These are phyloP conservation scores for Epinephelus fuscoguttatus DNA, from an alignment of 2,113 vertebrate genomes.

Conservation along the genomic window DNA sequence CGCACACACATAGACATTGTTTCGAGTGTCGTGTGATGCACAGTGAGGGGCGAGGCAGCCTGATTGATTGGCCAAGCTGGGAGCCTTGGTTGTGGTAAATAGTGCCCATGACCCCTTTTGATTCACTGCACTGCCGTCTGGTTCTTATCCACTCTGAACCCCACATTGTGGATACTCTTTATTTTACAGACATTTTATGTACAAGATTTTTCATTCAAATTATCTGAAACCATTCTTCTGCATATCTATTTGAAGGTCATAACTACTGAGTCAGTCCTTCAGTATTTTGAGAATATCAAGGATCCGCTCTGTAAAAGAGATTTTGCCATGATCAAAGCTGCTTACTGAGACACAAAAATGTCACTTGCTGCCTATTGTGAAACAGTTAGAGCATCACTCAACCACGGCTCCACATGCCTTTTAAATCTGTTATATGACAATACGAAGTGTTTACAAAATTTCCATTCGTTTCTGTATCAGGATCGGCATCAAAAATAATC, in stretches of 20 bases:
- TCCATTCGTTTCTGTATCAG: neutral
- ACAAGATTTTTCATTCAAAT: neutral
- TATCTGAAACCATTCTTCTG: neutral
- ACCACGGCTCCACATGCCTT: neutral
- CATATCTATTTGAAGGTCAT: neutral
- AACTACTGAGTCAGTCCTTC: neutral
- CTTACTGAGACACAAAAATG: neutral
- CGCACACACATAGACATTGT: constrained; percentile 8
- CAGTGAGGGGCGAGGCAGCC: constrained; percentile 35
- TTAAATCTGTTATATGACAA: neutral
- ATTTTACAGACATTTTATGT: neutral
- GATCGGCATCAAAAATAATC: neutral
- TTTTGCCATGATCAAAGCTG: neutral
- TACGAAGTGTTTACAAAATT: neutral
- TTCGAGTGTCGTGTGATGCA: constrained; percentile 26
- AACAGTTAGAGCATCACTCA: neutral
- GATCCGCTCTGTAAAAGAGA: neutral
- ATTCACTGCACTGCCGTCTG: constrained; percentile 32
- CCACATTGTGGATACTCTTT: neutral
- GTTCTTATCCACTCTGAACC: neutral
- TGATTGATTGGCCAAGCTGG: constrained; percentile 55
- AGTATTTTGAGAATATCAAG: neutral
- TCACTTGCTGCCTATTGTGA: neutral
- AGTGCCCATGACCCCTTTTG: constrained; percentile 48
- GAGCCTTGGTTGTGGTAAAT: constrained; percentile 53